A percentile compares a stretch with the other conserved stretches of the same genome.
These are phyloP conservation scores for Noctilio leporinus DNA, from an alignment of 2,113 vertebrate genomes.

Conservation along the genomic window DNA sequence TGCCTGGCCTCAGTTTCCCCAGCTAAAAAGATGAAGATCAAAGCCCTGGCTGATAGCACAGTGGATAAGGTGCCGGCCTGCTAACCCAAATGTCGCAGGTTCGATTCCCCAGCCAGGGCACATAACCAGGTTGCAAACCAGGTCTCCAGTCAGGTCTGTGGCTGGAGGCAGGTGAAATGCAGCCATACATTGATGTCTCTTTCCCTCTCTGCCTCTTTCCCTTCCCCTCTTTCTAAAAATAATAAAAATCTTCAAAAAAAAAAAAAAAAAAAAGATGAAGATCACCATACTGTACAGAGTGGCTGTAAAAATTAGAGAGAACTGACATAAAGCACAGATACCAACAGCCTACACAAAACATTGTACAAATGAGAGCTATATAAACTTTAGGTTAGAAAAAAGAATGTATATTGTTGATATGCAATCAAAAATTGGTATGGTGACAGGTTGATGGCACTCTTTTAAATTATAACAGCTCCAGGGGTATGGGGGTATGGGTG, in stretches of 20 bases:
- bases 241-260: too few species aligned
- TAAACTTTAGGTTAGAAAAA: background rate
- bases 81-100: too few species aligned
- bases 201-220: too few species aligned
- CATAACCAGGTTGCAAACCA: too few species aligned
- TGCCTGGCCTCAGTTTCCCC: background rate
- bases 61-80: too few species aligned
- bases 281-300: background rate
- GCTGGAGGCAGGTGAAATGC: too few species aligned
- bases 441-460: background rate
- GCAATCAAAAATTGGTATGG: background rate
- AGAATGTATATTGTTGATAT: background rate
- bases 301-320: background rate
- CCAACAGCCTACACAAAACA: background rate
- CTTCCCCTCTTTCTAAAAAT: too few species aligned
- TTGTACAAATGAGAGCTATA: background rate
- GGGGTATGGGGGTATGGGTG: background rate
- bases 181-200: too few species aligned
- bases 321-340: background rate
- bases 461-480: constrained; percentile 1
- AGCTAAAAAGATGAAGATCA: background rate
- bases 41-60: too few species aligned
- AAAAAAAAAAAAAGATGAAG: too few species aligned
- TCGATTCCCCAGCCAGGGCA: too few species aligned
- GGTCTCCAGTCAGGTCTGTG: too few species aligned